Evolutionary conservation across 1,140 invertebrate genomes (phyloP).

Genomic region (Zeugodacus cucurbitae): DNA sequence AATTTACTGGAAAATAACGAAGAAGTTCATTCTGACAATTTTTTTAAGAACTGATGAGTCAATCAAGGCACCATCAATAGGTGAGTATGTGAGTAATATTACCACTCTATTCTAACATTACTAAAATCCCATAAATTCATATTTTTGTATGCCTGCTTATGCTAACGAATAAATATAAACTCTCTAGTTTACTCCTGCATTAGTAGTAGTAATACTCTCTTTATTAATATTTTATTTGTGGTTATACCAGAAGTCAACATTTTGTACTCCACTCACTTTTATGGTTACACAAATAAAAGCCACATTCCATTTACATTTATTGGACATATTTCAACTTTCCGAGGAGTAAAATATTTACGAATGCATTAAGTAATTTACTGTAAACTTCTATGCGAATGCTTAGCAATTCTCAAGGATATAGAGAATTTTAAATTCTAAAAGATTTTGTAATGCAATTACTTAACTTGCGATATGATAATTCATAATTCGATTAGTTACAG

Average conservation of each 20-base stretch:
- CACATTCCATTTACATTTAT: background rate
- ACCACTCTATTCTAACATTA: too few relatives aligned
- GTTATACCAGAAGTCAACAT: background rate
- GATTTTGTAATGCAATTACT: conserved; percentile 1
- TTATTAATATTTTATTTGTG: background rate
- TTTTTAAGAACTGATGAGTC: too few relatives aligned
- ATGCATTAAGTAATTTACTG: background rate
- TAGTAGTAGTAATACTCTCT: background rate
- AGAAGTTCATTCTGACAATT: too few relatives aligned
- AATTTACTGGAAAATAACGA: too few relatives aligned
- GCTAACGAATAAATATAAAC: too few relatives aligned
- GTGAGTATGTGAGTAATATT: too few relatives aligned
- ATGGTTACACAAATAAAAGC: background rate
- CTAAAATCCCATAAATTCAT: too few relatives aligned
- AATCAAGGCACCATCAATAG: too few relatives aligned
- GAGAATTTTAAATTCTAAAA: background rate
- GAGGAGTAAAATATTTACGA: background rate
- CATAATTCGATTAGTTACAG: too few relatives aligned
- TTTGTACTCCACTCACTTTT: background rate
- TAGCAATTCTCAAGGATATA: background rate
- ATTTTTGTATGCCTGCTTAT: background rate
- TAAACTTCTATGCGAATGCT: background rate
- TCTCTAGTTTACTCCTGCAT: too few relatives aligned
- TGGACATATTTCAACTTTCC: background rate
- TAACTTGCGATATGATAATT: background rate